Conservation (phyloP, 2,113 vertebrate species). For the Marmota monax region DNA sequence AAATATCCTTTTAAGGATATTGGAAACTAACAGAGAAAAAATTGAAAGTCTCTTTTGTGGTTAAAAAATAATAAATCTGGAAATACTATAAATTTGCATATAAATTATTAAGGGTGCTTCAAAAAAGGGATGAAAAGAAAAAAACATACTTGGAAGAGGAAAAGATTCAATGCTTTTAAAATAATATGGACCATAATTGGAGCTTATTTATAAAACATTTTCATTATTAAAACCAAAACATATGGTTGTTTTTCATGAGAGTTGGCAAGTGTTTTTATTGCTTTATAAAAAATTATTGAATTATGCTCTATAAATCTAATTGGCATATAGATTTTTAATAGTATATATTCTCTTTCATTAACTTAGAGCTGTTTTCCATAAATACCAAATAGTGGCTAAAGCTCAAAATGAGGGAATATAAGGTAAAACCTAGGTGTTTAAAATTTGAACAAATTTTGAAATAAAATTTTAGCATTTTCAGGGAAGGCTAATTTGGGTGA, state of each 20-base stretch:
- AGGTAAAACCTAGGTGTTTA: conserved; percentile 71
- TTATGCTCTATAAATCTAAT: conserved; percentile 88
- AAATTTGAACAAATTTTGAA: conserved; percentile 76
- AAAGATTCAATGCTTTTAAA: conserved; percentile 82
- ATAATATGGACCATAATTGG: conserved; percentile 82
- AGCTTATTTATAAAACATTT: conserved; percentile 86
- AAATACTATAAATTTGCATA: conserved; percentile 73
- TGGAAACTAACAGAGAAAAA: conserved; percentile 54
- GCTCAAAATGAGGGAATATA: conserved; percentile 37
- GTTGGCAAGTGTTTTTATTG: conserved; percentile 86
- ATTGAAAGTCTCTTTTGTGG: conserved; percentile 46
- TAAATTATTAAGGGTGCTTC: conserved; percentile 64
- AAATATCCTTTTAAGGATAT: conserved; percentile 53
- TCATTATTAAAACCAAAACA: conserved; percentile 88
- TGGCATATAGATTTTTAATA: conserved; percentile 87
- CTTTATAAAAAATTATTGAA: conserved; percentile 89
- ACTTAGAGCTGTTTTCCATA: conserved; percentile 81
- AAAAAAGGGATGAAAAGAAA: conserved; percentile 80
- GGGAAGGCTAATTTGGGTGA: conserved; percentile 48
- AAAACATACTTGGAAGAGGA: conserved; percentile 72
- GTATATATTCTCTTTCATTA: conserved; percentile 86
- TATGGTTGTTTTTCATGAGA: conserved; percentile 87
- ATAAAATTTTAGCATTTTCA: conserved; percentile 74
- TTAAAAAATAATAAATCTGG: conserved; percentile 57
- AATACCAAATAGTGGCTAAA: conserved; percentile 72